Conservation (phyloP, 2,888 invertebrate species). For the Chrysotoxum bicinctum region DNA sequence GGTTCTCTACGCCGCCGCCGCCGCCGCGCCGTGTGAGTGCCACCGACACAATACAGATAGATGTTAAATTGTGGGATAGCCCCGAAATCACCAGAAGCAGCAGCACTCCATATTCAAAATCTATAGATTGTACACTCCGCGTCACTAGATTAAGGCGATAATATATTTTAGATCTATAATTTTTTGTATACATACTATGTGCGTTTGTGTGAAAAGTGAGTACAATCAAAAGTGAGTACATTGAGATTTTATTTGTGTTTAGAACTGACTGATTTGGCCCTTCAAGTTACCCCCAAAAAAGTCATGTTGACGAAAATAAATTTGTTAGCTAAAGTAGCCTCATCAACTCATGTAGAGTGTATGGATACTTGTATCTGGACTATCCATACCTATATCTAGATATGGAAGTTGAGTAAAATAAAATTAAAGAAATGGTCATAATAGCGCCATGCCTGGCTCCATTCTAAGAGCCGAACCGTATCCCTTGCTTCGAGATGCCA, state of each 20-base stretch:
- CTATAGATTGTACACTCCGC: background rate
- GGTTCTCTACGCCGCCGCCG: constrained; percentile 51
- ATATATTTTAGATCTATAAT: background rate
- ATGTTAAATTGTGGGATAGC: constrained; percentile 14
- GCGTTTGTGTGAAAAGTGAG: too few species aligned
- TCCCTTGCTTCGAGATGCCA: background rate
- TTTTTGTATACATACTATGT: too few species aligned
- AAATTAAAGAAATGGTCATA: constrained; percentile 26
- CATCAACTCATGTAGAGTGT: background rate
- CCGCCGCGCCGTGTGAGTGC: constrained; percentile 46
- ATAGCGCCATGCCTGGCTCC: constrained; percentile 44
- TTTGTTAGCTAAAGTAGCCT: too few species aligned
- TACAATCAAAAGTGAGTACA: too few species aligned
- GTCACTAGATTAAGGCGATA: background rate
- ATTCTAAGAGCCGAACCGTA: constrained; percentile 9
- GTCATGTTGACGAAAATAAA: too few species aligned
- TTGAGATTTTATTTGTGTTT: too few species aligned
- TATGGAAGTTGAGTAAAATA: background rate
- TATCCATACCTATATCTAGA: background rate
- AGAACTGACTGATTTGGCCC: too few species aligned
- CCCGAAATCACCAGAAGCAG: constrained; percentile 4
- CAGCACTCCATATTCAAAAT: background rate
- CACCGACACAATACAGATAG: constrained; percentile 24
- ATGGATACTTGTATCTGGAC: background rate
- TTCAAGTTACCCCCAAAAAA: too few species aligned